Conservation (phyloP, 2,888 invertebrate species). For the Ochlodes sylvanus region DNA sequence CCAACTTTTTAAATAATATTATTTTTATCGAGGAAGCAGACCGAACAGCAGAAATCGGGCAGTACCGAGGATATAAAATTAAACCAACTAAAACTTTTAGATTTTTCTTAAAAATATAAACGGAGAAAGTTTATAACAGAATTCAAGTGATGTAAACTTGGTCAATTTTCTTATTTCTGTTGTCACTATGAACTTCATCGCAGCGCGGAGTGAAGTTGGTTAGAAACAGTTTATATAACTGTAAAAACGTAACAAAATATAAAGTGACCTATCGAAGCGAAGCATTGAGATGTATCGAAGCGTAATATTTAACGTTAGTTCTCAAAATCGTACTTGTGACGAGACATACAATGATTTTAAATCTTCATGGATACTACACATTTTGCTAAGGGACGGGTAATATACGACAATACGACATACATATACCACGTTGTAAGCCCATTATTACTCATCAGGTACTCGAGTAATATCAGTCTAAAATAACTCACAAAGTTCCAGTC, state of each 20-base stretch:
- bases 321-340: neutral
- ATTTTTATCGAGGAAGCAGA: too few species aligned
- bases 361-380: too few species aligned
- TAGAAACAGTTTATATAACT: neutral
- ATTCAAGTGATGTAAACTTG: conserved; percentile 8
- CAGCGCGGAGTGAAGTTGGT: neutral
- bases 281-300: neutral
- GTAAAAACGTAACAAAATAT: neutral
- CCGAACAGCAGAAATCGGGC: too few species aligned
- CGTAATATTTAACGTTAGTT: neutral
- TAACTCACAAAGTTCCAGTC: too few species aligned
- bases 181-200: conserved; percentile 1
- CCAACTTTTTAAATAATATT: too few species aligned
- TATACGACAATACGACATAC: too few species aligned
- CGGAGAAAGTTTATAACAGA: neutral
- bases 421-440: too few species aligned
- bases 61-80: neutral
- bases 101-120: conserved; percentile 1
- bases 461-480: too few species aligned
- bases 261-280: neutral
- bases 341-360: too few species aligned
- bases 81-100: neutral
- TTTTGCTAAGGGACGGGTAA: too few species aligned
- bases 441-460: too few species aligned
- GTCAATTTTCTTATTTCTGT: conserved; percentile 6